Evolutionary conservation across 2,888 invertebrate genomes (phyloP).

Genomic region (Heliconius aoede): DNA sequence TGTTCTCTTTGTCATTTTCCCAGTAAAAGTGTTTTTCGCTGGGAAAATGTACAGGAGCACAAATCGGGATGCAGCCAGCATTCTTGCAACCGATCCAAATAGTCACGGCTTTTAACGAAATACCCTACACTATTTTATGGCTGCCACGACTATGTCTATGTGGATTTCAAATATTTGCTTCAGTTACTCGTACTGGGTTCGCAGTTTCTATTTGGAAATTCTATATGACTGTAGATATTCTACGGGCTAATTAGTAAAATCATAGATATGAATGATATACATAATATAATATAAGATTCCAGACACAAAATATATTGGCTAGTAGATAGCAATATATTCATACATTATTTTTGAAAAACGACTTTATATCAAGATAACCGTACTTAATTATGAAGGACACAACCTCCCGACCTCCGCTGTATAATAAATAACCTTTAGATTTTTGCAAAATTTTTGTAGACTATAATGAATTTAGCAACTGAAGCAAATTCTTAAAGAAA

Average conservation of each 20-base stretch:
- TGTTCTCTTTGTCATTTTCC: constrained; percentile 7
- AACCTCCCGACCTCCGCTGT: neutral
- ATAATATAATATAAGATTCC: too few relatives aligned
- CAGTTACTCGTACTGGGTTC: neutral
- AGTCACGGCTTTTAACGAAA: constrained; percentile 21
- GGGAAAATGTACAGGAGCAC: constrained; percentile 7
- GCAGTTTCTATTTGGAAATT: neutral
- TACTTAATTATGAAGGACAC: neutral
- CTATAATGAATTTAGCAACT: neutral
- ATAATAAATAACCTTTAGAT: too few relatives aligned
- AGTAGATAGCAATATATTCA: neutral
- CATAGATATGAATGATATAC: too few relatives aligned
- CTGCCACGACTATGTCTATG: neutral
- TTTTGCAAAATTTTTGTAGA: too few relatives aligned
- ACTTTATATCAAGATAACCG: neutral
- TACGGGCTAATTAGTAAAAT: too few relatives aligned
- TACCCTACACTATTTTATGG: constrained; percentile 7
- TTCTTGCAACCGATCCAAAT: constrained; percentile 21
- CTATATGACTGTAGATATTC: neutral
- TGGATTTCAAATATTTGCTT: constrained; percentile 16
- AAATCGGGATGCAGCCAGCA: constrained; percentile 11
- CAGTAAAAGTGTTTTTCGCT: constrained; percentile 10
- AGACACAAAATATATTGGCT: too few relatives aligned
- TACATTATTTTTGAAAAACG: neutral
- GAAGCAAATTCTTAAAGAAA: neutral